Base-by-base conservation (phyloP, 2,888 invertebrate genomes). In the Mamestra brassicae region DNA sequence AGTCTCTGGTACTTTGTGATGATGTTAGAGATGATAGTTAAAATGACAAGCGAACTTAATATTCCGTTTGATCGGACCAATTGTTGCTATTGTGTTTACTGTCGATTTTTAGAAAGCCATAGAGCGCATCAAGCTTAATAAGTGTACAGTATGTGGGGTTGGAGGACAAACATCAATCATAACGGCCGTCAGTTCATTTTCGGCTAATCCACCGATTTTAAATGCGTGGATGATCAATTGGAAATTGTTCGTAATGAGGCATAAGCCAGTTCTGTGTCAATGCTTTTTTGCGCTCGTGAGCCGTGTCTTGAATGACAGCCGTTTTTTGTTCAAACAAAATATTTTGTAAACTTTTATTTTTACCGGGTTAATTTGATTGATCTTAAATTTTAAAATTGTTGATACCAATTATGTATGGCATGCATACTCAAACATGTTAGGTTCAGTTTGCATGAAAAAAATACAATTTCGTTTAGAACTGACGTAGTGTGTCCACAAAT, bases 1-100 rank as follows among this genome's bases (percentile, higher is more conserved):
- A 6, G 61, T 66, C 67, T 71, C 74, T 60, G 45, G 78, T 83
- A 82, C 78, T 85, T 88, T 89, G 82, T 89, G 92, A 91, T 90
- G 89, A 89, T 90, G 90, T 86, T 88, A 91, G 88, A 92, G 90
- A 91, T 89, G 91, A 94, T 95, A 93, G 95, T 94, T 94, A 94
- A 95, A 96, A 94, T 96, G 96, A 96, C 96, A 96, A 94, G 95
- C 95, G 92, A 94, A 95, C 94, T 96, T 96, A 96, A 96, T 96
- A 96, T 95, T 95, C 95, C 96, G 93, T 96, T 95, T 96, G 96
- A 96, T 96, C 95, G 94, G 92, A 94, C 93, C 96, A 96, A 96
- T 96, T 96, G 96, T 96, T 94, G 90, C 92, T 94, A 96, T 96
- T 96, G 96, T 96, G 92, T 94, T 93, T 94, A 93, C 90, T 91